These are phyloP conservation scores for Glyptemys insculpta DNA, from an alignment of 2,797 vertebrate genomes.

Conservation along the genomic window DNA sequence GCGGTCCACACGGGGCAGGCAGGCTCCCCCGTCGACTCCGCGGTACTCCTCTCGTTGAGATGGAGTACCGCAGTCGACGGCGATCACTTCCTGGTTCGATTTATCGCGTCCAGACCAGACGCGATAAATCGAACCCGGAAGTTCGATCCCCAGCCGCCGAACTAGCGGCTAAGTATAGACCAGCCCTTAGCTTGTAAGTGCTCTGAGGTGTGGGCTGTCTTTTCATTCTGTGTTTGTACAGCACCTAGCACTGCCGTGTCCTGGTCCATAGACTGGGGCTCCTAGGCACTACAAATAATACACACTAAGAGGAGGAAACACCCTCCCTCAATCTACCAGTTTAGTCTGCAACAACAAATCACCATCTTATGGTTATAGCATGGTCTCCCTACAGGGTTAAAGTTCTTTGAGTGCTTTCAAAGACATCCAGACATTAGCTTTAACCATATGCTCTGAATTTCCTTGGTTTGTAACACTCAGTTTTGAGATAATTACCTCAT, in stretches of 20 bases:
- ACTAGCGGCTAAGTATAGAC: no score
- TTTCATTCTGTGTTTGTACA: neutral
- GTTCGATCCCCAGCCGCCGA: no score
- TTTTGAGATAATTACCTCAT: no score
- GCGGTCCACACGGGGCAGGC: no score
- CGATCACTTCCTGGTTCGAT: no score
- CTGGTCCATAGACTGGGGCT: neutral
- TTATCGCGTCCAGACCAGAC: no score
- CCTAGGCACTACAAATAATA: neutral
- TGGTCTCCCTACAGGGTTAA: neutral
- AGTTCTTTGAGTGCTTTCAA: neutral
- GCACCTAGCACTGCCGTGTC: neutral
- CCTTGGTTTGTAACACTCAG: no score
- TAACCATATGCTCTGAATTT: no score
- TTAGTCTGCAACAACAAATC: neutral
- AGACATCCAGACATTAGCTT: neutral
- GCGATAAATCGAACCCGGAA: no score
- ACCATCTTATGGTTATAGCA: neutral
- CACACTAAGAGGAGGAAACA: neutral
- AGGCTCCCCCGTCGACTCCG: no score
- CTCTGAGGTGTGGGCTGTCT: rapidly evolving
- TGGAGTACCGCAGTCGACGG: no score
- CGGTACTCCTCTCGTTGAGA: no score
- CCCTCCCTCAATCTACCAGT: neutral
- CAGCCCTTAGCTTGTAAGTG: rapidly evolving